A percentile compares a stretch with the other conserved stretches of the same genome.
Evolutionary conservation across 2,797 vertebrate species (phyloP).

Genomic region (Bradypodion ventrale): DNA sequence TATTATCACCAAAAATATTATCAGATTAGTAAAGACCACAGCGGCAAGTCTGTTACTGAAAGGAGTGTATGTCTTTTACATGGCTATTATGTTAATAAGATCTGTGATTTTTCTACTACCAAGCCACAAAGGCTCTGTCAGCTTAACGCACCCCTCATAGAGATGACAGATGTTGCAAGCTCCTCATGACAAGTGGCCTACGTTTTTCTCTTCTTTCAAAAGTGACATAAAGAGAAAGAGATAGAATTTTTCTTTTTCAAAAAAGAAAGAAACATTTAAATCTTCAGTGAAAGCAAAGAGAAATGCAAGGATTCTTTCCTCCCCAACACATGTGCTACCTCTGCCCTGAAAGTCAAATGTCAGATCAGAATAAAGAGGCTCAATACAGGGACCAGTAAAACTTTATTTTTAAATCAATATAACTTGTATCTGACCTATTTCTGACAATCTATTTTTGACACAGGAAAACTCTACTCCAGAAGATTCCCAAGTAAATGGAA

Average conservation of each 20-base stretch:
- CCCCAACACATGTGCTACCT: background rate
- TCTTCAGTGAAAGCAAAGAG: background rate
- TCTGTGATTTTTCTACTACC: conserved; percentile 14
- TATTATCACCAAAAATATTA: background rate
- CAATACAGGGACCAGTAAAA: too few species aligned
- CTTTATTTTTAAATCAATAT: too few species aligned
- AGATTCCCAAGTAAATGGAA: background rate
- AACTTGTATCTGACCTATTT: too few species aligned
- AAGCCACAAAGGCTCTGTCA: background rate
- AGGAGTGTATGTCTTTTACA: background rate
- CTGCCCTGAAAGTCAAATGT: background rate
- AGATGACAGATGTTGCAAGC: conserved; percentile 5
- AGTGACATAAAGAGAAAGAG: background rate
- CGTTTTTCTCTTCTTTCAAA: background rate
- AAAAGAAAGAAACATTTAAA: background rate
- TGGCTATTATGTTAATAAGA: conserved; percentile 23
- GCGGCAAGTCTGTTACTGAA: conserved; percentile 15
- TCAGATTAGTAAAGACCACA: conserved; percentile 6
- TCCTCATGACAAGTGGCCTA: conserved; percentile 22
- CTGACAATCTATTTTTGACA: conserved; percentile 5
- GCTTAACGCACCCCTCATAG: conserved; percentile 17
- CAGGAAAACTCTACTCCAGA: background rate
- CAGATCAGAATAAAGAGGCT: background rate
- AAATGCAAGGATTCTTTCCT: background rate
- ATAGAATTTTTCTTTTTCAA: background rate